phyloP scores from a whole-genome alignment of 2,888 invertebrate species.

The Phlogophora meticulosa region DNA sequence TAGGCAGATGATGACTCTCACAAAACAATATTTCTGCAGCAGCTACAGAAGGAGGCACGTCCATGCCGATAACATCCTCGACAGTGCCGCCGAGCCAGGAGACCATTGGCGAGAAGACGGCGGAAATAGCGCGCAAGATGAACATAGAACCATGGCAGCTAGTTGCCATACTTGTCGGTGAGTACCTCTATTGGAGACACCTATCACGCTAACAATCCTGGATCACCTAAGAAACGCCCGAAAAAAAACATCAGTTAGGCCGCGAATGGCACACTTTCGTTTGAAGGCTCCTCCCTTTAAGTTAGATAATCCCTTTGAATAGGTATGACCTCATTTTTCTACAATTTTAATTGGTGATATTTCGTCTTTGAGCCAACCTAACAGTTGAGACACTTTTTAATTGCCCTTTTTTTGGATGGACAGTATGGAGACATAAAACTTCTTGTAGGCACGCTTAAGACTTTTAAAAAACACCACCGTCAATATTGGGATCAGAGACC shows the following conservation, averaged over 20 bases:
- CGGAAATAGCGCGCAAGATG: constrained; percentile 93
- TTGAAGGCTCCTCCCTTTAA: constrained; percentile 27
- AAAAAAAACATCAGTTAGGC: neutral
- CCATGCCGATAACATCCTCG: constrained; percentile 63
- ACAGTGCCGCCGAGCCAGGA: constrained; percentile 84
- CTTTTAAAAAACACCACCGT: neutral
- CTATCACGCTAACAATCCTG: neutral
- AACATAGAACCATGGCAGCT: constrained; percentile 96
- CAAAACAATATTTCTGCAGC: constrained; percentile 40
- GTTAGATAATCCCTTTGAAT: constrained; percentile 4
- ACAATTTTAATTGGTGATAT: neutral
- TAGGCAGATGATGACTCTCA: too few species aligned
- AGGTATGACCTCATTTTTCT: constrained; percentile 21
- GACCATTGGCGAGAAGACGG: constrained; percentile 90
- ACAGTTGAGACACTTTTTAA: neutral
- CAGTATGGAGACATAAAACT: too few species aligned
- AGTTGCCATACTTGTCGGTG: constrained; percentile 96
- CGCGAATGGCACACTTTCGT: neutral
- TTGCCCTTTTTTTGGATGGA: too few species aligned
- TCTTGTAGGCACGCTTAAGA: neutral
- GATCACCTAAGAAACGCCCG: neutral
- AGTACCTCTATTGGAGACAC: constrained; percentile 60
- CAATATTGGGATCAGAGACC: neutral
- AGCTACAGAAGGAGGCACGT: constrained; percentile 60
- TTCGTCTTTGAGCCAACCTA: neutral